Conservation (phyloP, 2,888 invertebrate genomes). For the Orthosia cruda region DNA sequence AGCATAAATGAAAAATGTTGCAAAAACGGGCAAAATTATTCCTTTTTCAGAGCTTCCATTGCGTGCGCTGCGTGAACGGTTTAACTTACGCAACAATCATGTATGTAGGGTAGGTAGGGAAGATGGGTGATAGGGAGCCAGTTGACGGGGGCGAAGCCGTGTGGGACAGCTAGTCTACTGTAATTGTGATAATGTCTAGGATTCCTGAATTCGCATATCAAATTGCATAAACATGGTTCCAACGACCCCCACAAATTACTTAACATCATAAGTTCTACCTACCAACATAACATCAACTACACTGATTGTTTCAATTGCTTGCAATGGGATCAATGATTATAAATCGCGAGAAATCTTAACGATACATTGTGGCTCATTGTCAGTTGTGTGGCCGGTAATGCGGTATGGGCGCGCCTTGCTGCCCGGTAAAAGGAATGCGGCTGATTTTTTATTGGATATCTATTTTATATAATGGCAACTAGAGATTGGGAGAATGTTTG, state of each 20-base stretch:
- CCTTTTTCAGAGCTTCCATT: no score
- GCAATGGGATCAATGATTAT: constrained; percentile 68
- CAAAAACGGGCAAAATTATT: no score
- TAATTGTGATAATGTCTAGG: no score
- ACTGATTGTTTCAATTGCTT: constrained; percentile 81
- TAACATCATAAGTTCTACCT: constrained; percentile 11
- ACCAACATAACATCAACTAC: constrained; percentile 18
- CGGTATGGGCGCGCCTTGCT: constrained; percentile 40
- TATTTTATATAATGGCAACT: constrained; percentile 44
- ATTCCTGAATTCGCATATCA: not conserved
- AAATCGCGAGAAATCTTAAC: constrained; percentile 64
- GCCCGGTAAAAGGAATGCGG: constrained; percentile 43
- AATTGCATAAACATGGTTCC: not conserved
- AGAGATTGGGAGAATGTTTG: constrained; percentile 32
- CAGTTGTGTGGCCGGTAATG: constrained; percentile 16
- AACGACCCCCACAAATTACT: constrained; percentile 26
- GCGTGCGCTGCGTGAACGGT: no score
- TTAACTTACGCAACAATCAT: no score
- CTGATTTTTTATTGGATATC: constrained; percentile 46
- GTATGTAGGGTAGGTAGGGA: no score
- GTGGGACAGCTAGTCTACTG: no score
- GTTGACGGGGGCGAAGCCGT: no score
- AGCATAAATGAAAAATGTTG: no score
- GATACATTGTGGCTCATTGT: constrained; percentile 37
- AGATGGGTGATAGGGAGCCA: no score